These are phyloP conservation scores for Macaria notata DNA, from an alignment of 2,888 invertebrate genomes.

Conservation along the genomic window DNA sequence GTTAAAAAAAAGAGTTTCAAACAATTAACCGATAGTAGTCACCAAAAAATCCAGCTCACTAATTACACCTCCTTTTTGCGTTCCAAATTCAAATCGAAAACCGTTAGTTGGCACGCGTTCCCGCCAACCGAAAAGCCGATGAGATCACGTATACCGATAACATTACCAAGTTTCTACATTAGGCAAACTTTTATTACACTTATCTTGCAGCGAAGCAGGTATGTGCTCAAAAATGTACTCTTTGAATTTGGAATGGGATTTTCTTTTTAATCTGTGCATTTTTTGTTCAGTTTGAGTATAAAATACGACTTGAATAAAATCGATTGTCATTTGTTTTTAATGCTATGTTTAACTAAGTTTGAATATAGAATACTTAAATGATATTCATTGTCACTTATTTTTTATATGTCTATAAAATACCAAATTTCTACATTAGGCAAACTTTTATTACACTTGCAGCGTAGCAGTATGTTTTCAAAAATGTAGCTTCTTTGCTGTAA, in stretches of 20 bases:
- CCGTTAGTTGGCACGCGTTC: conserved; percentile 54
- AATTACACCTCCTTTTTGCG: conserved; percentile 53
- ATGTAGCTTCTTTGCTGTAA: conserved; percentile 42
- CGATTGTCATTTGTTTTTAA: too few species aligned
- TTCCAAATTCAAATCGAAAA: conserved; percentile 55
- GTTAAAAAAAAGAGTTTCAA: too few species aligned
- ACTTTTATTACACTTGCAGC: conserved; percentile 77
- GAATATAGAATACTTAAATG: too few species aligned
- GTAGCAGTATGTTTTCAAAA: conserved; percentile 63
- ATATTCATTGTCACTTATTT: too few species aligned
- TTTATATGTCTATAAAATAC: conserved; percentile 75
- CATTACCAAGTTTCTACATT: conserved; percentile 80
- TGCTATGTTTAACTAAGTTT: too few species aligned
- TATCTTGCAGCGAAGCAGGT: conserved; percentile 66
- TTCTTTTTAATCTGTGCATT: conserved; percentile 1
- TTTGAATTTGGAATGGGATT: conserved; percentile 31
- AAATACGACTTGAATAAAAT: too few species aligned
- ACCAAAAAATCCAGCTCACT: conserved; percentile 35
- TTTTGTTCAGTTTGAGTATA: background rate
- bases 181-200: conserved; percentile 79
- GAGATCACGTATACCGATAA: conserved; percentile 81
- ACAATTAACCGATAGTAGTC: conserved; percentile 28
- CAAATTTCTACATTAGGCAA: conserved; percentile 76
- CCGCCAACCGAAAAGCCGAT: conserved; percentile 65
- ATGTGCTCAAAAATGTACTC: conserved; percentile 63